Evolutionary conservation across 2,888 invertebrate species (phyloP).

Genomic region (Adelphocoris suturalis): DNA sequence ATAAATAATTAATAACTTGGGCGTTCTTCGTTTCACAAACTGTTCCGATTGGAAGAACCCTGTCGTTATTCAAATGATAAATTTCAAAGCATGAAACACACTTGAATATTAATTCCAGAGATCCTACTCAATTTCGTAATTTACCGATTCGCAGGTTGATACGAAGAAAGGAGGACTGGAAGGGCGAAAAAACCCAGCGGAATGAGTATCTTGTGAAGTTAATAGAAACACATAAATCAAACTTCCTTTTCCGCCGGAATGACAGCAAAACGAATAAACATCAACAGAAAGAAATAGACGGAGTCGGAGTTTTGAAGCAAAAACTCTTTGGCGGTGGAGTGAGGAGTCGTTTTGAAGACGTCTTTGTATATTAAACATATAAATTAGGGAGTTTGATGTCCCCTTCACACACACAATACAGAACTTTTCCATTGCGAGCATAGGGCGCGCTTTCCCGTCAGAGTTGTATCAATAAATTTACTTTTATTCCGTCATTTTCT

Average conservation of each 20-base stretch:
- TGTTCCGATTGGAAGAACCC: too few relatives aligned
- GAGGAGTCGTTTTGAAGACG: conserved; percentile 29
- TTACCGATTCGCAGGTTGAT: too few relatives aligned
- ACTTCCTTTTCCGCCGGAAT: not conserved
- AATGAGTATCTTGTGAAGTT: not conserved
- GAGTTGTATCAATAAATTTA: conserved; percentile 69
- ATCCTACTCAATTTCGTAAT: too few relatives aligned
- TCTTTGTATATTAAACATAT: conserved; percentile 70
- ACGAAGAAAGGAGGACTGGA: not conserved
- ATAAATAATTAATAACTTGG: too few relatives aligned
- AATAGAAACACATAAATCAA: conserved; percentile 58
- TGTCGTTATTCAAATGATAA: too few relatives aligned
- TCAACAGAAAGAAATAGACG: conserved; percentile 47
- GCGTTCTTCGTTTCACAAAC: too few relatives aligned
- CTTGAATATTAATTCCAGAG: too few relatives aligned
- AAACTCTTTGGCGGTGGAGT: not conserved
- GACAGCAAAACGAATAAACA: conserved; percentile 55
- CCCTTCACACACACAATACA: conserved; percentile 62
- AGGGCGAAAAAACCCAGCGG: not conserved
- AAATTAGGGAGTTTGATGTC: conserved; percentile 63
- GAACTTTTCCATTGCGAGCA: conserved; percentile 38
- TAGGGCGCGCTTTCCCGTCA: conserved; percentile 45
- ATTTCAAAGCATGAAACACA: too few relatives aligned
- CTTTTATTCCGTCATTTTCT: conserved; percentile 68
- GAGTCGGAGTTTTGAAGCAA: conserved; percentile 33